Evolutionary conservation across 2,113 vertebrate genomes (phyloP), one percentile per base, ranked within the genome.

Genomic region (Marmota flaviventris): DNA sequence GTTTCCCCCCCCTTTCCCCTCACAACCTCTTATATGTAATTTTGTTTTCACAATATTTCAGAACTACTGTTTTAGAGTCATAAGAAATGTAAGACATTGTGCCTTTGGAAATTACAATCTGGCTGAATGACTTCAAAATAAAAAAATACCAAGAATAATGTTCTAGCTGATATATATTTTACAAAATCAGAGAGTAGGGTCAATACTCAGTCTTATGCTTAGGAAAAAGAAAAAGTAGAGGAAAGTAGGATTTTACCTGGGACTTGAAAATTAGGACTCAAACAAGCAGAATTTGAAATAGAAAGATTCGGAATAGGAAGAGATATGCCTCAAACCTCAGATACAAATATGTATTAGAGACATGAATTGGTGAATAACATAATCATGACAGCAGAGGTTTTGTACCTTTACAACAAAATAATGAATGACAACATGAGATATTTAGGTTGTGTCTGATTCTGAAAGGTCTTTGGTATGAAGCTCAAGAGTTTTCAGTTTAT

Each of bases 401-500:
- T 69, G 1, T 65, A 73, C 24, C 39, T 90, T 94, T 65, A 82
- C 4, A 81, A 48, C 22, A 56, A 67, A 94, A 89, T 39, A 7
- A 10, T 76, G 12, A 85, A 85, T 20, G 3, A 58, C n/a, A 39
- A 42, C 69, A 65, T 29, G 34, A 77, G 29, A 61, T 84, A 79
- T 56, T 42, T 83, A 32, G 14, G 13, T 84, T 95, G 29, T 14
- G 37, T 81, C 18, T 37, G 29, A 75, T 89, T 70, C 12, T 79
- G 20, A 61, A 84, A 96, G 39, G 61, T 37, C 8, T 93, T 82
- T 63, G 76, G 32, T n/a, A 56, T 17, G 42, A 73, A 78, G 58
- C 42, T 82, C 56, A 42, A 45, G 65, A 29, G 11, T 85, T 96
- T 96, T 85, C 9, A 79, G 75, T 14, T 84, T 56, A 37, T 84